A percentile compares a stretch with the other conserved stretches of the same genome.
Evolutionary conservation across 2,888 invertebrate species (phyloP).

Genomic region (Sphaeridia pumilis): DNA sequence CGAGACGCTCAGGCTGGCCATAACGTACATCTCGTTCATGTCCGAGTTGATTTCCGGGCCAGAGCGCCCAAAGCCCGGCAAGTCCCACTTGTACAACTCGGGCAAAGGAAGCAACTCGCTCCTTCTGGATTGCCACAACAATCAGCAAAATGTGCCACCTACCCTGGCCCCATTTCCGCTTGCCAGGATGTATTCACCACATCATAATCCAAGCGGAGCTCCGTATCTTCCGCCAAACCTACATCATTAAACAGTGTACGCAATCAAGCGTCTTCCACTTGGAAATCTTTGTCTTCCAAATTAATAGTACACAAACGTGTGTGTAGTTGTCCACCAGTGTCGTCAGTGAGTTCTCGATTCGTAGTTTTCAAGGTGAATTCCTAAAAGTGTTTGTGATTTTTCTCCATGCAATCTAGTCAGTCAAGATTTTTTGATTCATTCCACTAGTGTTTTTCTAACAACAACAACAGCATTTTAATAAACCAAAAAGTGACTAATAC

Average conservation of each 20-base stretch:
- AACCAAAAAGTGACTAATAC: too few species aligned
- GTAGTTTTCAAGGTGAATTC: too few species aligned
- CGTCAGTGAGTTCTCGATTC: too few species aligned
- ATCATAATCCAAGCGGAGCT: conserved; percentile 1
- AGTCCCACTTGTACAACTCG: not conserved
- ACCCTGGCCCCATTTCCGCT: conserved; percentile 13
- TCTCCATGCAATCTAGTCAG: too few species aligned
- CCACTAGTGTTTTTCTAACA: too few species aligned
- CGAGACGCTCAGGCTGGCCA: conserved; percentile 84
- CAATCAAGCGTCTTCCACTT: too few species aligned
- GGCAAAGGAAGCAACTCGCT: conserved; percentile 4
- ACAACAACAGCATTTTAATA: too few species aligned
- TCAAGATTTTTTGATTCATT: too few species aligned
- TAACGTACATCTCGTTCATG: conserved; percentile 96
- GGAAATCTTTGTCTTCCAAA: too few species aligned
- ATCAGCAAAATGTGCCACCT: conserved; percentile 19
- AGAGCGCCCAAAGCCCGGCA: conserved; percentile 14
- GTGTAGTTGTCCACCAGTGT: too few species aligned
- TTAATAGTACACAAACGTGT: too few species aligned
- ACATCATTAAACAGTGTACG: conserved; percentile 14
- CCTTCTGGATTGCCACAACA: conserved; percentile 14
- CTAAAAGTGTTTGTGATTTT: too few species aligned
- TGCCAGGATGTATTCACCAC: conserved; percentile 16
- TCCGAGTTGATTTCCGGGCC: conserved; percentile 57
- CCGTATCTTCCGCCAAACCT: conserved; percentile 12